Conservation (phyloP, 2,113 vertebrate species). For the Gracilinanus agilis region DNA sequence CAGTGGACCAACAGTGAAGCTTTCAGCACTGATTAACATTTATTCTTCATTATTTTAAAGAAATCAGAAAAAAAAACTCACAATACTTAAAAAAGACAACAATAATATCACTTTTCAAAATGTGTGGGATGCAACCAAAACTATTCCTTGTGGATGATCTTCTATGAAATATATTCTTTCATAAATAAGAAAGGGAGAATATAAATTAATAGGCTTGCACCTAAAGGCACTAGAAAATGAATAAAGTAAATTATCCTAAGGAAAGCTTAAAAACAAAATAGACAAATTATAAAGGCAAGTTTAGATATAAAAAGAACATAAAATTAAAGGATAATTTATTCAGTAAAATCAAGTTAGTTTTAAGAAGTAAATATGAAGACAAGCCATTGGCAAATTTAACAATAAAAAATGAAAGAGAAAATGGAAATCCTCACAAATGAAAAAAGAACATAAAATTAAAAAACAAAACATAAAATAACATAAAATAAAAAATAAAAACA, state of each 20-base stretch:
- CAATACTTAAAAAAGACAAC: neutral
- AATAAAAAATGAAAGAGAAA: neutral
- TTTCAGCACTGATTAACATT: neutral
- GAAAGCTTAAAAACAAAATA: neutral
- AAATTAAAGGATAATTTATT: neutral
- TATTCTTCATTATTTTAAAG: slow-evolving; percentile 30
- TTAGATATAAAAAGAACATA: neutral
- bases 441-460: too few relatives aligned
- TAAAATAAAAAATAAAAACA: too few relatives aligned
- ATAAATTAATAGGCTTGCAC: neutral
- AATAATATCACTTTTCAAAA: neutral
- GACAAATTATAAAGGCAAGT: neutral
- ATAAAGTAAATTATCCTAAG: neutral
- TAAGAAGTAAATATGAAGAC: neutral
- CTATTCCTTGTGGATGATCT: neutral
- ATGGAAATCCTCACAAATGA: neutral
- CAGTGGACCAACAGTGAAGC: neutral
- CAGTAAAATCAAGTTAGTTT: neutral
- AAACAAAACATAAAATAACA: too few relatives aligned
- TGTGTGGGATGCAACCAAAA: too few relatives aligned
- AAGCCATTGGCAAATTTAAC: neutral
- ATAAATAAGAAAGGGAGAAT: neutral
- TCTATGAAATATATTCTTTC: neutral
- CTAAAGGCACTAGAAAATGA: neutral
- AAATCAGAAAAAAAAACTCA: neutral